Percentiles rank a stretch among this genome's conserved stretches.
phyloP scores from a whole-genome alignment of 1,140 invertebrate genomes.

The Wasmannia auropunctata region DNA sequence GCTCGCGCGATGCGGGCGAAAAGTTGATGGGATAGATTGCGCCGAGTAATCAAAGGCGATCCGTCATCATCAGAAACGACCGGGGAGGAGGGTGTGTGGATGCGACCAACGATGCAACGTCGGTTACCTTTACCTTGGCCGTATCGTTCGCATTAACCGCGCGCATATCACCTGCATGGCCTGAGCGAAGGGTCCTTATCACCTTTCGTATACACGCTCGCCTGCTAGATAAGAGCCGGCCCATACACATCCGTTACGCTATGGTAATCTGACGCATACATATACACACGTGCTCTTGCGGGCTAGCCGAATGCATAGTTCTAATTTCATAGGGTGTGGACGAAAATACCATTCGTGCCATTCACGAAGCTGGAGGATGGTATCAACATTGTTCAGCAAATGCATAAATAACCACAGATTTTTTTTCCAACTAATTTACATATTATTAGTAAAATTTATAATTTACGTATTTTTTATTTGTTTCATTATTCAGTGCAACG shows the following conservation, averaged over 20 bases:
- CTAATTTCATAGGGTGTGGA: constrained; percentile 56
- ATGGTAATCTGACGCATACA: background rate
- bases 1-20: constrained; percentile 18
- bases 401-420: background rate
- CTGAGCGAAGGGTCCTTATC: constrained; percentile 57
- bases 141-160: constrained; percentile 3
- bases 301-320: constrained; percentile 50
- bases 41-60: constrained; percentile 73
- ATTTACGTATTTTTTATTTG: background rate
- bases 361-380: background rate
- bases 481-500: background rate
- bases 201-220: constrained; percentile 11
- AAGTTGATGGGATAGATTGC: constrained; percentile 72
- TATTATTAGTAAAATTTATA: background rate
- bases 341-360: constrained; percentile 6
- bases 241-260: constrained; percentile 8
- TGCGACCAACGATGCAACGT: constrained; percentile 22
- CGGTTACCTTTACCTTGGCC: background rate
- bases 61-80: constrained; percentile 74
- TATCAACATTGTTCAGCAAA: background rate
- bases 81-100: background rate
- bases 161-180: constrained; percentile 28
- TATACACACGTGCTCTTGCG: background rate
- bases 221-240: constrained; percentile 54
- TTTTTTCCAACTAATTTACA: background rate